Percentiles rank a stretch among this genome's conserved stretches.
Evolutionary conservation across 2,888 invertebrate genomes (phyloP).

Genomic region (Metalampra italica): DNA sequence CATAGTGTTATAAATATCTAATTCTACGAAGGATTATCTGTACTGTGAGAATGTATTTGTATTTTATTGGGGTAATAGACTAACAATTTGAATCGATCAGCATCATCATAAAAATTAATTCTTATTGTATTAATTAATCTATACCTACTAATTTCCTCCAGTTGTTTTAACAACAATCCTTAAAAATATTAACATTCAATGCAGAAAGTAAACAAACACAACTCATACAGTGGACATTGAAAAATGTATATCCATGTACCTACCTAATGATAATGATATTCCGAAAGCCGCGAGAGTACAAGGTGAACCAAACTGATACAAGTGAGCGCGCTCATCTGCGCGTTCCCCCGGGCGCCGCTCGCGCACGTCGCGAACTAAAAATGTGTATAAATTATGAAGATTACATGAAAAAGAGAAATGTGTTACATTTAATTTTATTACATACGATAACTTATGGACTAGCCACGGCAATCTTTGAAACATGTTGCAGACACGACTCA

Average conservation of each 20-base stretch:
- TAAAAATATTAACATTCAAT: slow-evolving; percentile 15
- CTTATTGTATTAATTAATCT: too few relatives aligned
- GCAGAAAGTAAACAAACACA: slow-evolving; percentile 32
- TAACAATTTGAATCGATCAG: too few relatives aligned
- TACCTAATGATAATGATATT: slow-evolving; percentile 48
- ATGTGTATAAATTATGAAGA: slow-evolving; percentile 76
- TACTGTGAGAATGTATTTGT: too few relatives aligned
- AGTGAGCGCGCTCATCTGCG: slow-evolving; percentile 25
- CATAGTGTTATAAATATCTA: too few relatives aligned
- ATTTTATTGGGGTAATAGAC: too few relatives aligned
- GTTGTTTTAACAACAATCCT: too few relatives aligned
- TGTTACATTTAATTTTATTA: slow-evolving; percentile 79
- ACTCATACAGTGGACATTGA: slow-evolving; percentile 29
- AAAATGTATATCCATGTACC: slow-evolving; percentile 39
- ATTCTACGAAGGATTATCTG: too few relatives aligned
- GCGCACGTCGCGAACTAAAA: slow-evolving; percentile 70
- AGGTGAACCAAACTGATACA: slow-evolving; percentile 25
- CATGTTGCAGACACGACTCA: slow-evolving; percentile 41
- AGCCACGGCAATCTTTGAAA: slow-evolving; percentile 65
- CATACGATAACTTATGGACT: slow-evolving; percentile 74
- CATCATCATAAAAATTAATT: too few relatives aligned
- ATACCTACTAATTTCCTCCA: too few relatives aligned
- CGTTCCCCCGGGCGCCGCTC: slow-evolving; percentile 57
- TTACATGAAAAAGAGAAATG: slow-evolving; percentile 78
- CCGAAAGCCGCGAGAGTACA: slow-evolving; percentile 26